Conservation (phyloP, 2,888 invertebrate genomes). For the Lumbricus terrestris region DNA sequence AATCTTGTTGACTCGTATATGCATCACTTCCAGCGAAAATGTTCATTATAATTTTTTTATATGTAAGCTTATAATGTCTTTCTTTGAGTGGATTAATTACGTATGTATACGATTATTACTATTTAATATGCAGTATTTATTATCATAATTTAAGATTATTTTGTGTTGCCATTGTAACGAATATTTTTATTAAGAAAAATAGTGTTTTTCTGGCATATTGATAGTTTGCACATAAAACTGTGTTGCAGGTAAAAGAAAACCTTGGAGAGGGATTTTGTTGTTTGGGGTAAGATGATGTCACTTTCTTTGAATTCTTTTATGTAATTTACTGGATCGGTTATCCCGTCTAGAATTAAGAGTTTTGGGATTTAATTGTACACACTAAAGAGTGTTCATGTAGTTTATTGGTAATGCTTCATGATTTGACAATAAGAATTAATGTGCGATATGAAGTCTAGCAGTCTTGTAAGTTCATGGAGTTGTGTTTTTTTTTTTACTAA, state of each 20-base stretch:
- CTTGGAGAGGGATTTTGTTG: slow-evolving; percentile 95
- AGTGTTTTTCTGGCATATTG: neutral
- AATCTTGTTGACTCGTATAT: too few relatives aligned
- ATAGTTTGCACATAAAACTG: slow-evolving; percentile 3
- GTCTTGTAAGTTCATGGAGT: neutral
- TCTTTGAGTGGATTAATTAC: neutral
- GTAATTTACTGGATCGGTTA: neutral
- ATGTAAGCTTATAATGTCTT: neutral
- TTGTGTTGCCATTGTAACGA: neutral
- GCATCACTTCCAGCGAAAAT: too few relatives aligned
- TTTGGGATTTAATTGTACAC: neutral
- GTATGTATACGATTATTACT: neutral
- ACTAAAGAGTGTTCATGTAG: neutral
- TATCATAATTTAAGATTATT: neutral
- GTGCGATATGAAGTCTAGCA: neutral
- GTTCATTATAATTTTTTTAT: too few relatives aligned
- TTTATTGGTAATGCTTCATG: neutral
- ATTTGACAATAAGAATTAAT: neutral
- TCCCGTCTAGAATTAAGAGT: neutral
- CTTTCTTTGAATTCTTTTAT: neutral
- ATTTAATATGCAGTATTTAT: neutral
- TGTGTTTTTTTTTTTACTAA: slow-evolving; percentile 39
- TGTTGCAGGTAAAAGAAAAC: slow-evolving; percentile 76
- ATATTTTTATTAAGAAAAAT: neutral
- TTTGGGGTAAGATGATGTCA: slow-evolving; percentile 71